Base-by-base conservation (phyloP, 37 sponge, comb jelly and placozoan genomes). In the Geodia barretti region DNA sequence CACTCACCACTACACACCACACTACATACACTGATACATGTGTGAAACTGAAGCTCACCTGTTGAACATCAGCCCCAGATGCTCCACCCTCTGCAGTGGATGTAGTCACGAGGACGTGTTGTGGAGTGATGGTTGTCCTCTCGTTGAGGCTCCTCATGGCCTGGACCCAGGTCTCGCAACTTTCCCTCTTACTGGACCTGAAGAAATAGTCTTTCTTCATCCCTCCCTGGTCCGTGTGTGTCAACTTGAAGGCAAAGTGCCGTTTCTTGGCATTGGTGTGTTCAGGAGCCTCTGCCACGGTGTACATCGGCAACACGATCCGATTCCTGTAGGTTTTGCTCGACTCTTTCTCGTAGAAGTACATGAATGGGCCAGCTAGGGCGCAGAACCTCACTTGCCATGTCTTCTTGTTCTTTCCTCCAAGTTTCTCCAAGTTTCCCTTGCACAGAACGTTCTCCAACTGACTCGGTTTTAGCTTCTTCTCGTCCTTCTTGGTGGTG, bases 301-400 rank as follows among this genome's bases (percentile, higher is more conserved):
- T 59, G 54, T 84, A 92, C 32, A 26, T 60, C 4, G 72, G 79
- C 20, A 93, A 29, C 7, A 60, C 64, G 60, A 96, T 76, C 5
- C 78, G 79, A 42, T 96, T 96, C 76, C 92, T 90, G 81, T 82
- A 91, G 2, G 88, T 70, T 73, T 84, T 87, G 58, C 90, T 84
- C 31, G 64, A 65, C 62, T 90, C 88, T 21, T 89, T 89, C 64
- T 92, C 91, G 40, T 85, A 96, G 83, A 96, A 96, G 80, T 90
- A 96, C 81, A 96, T 79, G 41, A 80, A 86, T 7, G 85, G 24
- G 11, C 78, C 91, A 25, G 89, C 39, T 23, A 92, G 80, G 1
- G 92, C 83, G 41, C 97, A 96, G 70, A 74, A 86, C 0, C 97
- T 78, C 62, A 82, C 86, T 77, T 96, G 97, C 97, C 97, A 96